phyloP scores from a whole-genome alignment of 2,888 invertebrate genomes.

The Yponomeuta sedellus region DNA sequence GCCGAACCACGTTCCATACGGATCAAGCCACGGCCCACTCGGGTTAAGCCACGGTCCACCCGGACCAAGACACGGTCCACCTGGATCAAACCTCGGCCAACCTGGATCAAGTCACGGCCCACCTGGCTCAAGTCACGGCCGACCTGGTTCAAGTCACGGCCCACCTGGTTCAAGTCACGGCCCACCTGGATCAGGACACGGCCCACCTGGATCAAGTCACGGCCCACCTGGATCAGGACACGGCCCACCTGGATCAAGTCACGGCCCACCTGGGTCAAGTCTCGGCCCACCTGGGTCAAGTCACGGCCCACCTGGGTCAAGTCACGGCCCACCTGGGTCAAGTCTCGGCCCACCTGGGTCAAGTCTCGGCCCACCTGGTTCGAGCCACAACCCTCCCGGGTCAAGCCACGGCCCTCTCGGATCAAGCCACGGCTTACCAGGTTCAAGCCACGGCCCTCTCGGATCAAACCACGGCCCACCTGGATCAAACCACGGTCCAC shows the following conservation, averaged over 20 bases:
- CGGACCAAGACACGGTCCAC: neutral
- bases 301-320: neutral
- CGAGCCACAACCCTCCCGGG: neutral
- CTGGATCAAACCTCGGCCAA: neutral
- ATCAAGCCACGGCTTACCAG: neutral
- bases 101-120: neutral
- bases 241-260: neutral
- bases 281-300: neutral
- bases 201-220: neutral
- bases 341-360: neutral
- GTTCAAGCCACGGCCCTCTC: slow-evolving; percentile 33
- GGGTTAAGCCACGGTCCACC: neutral
- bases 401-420: neutral
- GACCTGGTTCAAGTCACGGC: neutral
- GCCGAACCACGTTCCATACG: neutral
- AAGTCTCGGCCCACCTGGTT: neutral
- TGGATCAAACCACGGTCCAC: slow-evolving; percentile 29
- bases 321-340: neutral
- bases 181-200: neutral
- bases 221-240: neutral
- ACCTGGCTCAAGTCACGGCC: neutral
- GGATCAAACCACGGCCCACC: slow-evolving; percentile 16
- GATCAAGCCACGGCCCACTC: neutral
- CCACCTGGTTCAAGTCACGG: neutral
- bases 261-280: neutral